phyloP scores from a whole-genome alignment of 2,113 vertebrate species.

The Saccopteryx bilineata region DNA sequence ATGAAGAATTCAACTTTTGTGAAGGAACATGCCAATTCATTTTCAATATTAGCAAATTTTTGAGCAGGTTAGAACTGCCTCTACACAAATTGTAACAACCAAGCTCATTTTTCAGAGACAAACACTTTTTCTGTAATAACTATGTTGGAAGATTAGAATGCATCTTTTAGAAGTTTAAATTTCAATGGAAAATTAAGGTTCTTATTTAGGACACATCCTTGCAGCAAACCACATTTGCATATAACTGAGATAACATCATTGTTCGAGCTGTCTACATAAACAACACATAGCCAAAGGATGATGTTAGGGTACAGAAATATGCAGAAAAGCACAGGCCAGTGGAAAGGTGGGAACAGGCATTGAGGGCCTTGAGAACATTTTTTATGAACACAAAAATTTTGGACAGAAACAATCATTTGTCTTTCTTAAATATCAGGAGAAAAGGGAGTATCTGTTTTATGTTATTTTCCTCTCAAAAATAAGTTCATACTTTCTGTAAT shows the following conservation, averaged over 20 bases:
- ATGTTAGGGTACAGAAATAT: conserved; percentile 26
- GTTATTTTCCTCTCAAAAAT: conserved; percentile 58
- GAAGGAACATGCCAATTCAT: not conserved
- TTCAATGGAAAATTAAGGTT: not conserved
- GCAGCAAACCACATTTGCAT: not conserved
- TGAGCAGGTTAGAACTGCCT: not conserved
- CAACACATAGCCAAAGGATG: not conserved
- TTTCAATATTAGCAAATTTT: not conserved
- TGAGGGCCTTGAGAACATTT: not conserved
- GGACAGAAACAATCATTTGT: not conserved
- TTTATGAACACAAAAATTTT: conserved; percentile 28
- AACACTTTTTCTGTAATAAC: not conserved
- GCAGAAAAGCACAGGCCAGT: not conserved
- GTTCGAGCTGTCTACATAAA: conserved; percentile 39
- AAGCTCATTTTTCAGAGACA: conserved; percentile 27
- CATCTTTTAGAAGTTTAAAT: conserved; percentile 30
- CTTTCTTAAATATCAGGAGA: conserved; percentile 50
- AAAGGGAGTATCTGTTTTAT: conserved; percentile 43
- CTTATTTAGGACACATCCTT: not conserved
- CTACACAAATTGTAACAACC: not conserved
- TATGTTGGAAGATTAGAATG: not conserved
- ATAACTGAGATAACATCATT: not conserved
- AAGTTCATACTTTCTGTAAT: conserved; percentile 47
- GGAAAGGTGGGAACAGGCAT: not conserved
- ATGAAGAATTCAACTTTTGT: not conserved